These are phyloP conservation scores for Amphimedon queenslandica DNA, from an alignment of 37 sponge, comb jelly and placozoan genomes.

Conservation along the genomic window DNA sequence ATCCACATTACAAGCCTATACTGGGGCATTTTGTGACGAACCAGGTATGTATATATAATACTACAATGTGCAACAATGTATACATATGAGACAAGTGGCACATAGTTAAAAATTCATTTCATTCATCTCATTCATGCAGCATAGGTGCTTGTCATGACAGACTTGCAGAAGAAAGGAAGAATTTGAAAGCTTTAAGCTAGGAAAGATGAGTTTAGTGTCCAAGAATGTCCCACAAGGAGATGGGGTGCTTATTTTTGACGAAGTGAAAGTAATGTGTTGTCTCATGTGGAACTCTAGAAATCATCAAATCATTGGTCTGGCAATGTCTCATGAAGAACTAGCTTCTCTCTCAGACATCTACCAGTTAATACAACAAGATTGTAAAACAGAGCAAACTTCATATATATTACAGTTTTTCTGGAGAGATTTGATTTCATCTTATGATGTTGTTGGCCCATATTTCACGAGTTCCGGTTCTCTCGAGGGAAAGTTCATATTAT, in stretches of 20 bases:
- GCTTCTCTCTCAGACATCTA: slow-evolving; percentile 19
- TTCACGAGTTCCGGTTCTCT: slow-evolving; percentile 2
- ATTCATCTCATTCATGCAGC: too few species aligned
- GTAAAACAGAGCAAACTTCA: slow-evolving; percentile 13
- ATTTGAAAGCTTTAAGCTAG: slow-evolving; percentile 4
- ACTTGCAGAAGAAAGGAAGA: not conserved
- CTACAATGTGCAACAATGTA: not conserved
- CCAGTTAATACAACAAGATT: not conserved
- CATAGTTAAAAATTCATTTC: too few species aligned
- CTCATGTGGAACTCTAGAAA: slow-evolving; percentile 14
- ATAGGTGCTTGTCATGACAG: slow-evolving; percentile 10
- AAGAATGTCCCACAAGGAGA: not conserved
- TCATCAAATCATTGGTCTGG: slow-evolving; percentile 15
- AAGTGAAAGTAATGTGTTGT: slow-evolving; percentile 12
- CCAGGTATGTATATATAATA: not conserved
- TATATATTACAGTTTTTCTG: slow-evolving; percentile 46
- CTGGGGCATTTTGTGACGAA: slow-evolving; percentile 7
- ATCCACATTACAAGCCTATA: slow-evolving; percentile 8
- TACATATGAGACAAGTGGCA: too few species aligned
- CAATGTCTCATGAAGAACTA: slow-evolving; percentile 36
- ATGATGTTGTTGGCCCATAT: slow-evolving; percentile 33
- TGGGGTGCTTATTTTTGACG: slow-evolving; percentile 11
- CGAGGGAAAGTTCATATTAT: slow-evolving; percentile 7
- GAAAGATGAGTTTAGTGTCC: not conserved
- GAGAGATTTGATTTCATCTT: slow-evolving; percentile 18